A percentile compares a stretch with the other conserved stretches of the same genome.
phyloP scores from a whole-genome alignment of 2,113 vertebrate species.

The Tapirus terrestris region DNA sequence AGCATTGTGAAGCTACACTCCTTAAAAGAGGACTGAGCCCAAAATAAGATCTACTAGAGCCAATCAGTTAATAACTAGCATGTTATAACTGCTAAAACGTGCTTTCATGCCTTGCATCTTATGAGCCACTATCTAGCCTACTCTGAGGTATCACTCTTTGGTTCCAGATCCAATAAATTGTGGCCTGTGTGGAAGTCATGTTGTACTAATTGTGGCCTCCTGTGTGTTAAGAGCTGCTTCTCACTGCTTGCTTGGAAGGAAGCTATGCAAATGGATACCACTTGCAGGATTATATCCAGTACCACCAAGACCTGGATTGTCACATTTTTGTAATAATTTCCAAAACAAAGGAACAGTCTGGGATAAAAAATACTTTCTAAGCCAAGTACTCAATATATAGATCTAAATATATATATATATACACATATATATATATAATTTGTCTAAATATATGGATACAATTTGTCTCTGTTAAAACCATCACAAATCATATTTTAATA shows the following conservation, averaged over 20 bases:
- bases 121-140: background rate
- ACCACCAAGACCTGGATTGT: background rate
- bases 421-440: too few relatives aligned
- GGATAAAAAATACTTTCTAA: background rate
- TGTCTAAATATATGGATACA: background rate
- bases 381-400: background rate
- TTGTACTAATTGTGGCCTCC: background rate
- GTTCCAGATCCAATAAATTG: background rate
- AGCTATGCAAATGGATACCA: background rate
- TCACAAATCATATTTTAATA: background rate
- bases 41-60: background rate
- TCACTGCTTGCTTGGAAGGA: background rate
- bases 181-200: background rate
- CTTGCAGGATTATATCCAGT: background rate
- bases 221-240: background rate
- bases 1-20: background rate
- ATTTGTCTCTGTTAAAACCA: background rate
- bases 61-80: background rate
- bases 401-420: too few relatives aligned
- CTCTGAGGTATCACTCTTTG: background rate
- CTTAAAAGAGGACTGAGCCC: background rate
- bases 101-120: background rate
- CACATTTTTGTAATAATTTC: slow-evolving; percentile 37
- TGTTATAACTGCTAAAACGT: background rate
- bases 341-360: background rate